Conservation (phyloP, 1,140 invertebrate genomes). For the Asbolus verrucosus region DNA sequence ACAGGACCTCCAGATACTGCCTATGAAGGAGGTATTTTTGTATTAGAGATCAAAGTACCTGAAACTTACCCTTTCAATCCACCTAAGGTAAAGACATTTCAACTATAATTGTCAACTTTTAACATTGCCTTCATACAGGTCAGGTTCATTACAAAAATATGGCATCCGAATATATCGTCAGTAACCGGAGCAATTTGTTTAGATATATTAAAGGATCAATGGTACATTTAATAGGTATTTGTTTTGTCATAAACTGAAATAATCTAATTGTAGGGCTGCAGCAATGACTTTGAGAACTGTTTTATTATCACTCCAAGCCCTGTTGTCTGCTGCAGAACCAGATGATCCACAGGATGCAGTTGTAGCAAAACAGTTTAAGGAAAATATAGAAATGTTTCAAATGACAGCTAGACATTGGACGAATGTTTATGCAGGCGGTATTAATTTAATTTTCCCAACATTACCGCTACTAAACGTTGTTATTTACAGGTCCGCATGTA, state of each 20-base stretch:
- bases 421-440: slow-evolving; percentile 90
- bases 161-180: slow-evolving; percentile 99
- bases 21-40: slow-evolving; percentile 94
- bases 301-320: slow-evolving; percentile 90
- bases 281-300: slow-evolving; percentile 98
- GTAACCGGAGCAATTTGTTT: slow-evolving; percentile 99
- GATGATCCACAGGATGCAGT: slow-evolving; percentile 97
- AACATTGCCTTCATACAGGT: slow-evolving; percentile 70
- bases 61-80: slow-evolving; percentile 99
- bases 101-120: too few species aligned
- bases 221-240: too few species aligned
- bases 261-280: slow-evolving; percentile 81
- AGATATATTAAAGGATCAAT: slow-evolving; percentile 99
- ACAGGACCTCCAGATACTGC: slow-evolving; percentile 95
- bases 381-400: slow-evolving; percentile 86
- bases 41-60: slow-evolving; percentile 97
- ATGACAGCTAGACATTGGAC: slow-evolving; percentile 96
- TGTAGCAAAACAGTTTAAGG: slow-evolving; percentile 97
- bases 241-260: too few species aligned
- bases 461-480: background rate
- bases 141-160: slow-evolving; percentile 96
- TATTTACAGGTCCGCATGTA: slow-evolving; percentile 73
- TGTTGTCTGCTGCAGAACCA: slow-evolving; percentile 93
- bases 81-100: slow-evolving; percentile 95
- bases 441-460: slow-evolving; percentile 38